phyloP scores from a whole-genome alignment of 2,113 vertebrate species.

The Tragulus kanchil region DNA sequence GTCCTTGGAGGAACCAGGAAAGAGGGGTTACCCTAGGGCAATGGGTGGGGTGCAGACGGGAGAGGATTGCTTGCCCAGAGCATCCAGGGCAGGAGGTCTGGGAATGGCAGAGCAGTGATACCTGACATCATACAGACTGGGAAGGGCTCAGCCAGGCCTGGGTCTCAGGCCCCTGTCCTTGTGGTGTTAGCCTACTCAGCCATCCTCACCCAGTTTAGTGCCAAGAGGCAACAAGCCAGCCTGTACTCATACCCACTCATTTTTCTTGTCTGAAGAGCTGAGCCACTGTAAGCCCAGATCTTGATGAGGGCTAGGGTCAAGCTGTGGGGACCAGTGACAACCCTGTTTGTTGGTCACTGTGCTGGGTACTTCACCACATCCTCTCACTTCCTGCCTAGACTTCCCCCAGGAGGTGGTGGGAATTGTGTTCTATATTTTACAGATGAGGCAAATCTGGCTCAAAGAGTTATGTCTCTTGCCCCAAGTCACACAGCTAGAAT shows the following conservation, averaged over 20 bases:
- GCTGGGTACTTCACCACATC: not conserved
- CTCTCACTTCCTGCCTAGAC: not conserved
- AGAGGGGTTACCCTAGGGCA: not conserved
- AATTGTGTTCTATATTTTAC: not conserved
- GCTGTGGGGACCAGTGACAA: not conserved
- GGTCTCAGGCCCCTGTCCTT: not conserved
- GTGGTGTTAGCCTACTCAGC: not conserved
- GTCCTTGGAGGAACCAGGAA: not conserved
- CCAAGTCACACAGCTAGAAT: not conserved
- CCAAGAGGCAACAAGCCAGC: not conserved
- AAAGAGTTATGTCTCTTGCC: not conserved
- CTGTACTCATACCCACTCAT: not conserved
- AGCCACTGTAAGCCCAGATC: not conserved
- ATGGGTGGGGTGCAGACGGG: not conserved
- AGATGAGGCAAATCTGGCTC: not conserved
- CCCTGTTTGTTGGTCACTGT: not conserved
- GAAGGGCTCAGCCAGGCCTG: not conserved
- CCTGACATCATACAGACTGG: not conserved
- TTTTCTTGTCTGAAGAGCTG: not conserved
- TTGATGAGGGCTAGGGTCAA: not conserved
- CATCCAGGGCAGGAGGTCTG: not conserved
- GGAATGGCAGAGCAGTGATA: not conserved
- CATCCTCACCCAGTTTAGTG: not conserved
- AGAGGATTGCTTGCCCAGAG: not conserved
- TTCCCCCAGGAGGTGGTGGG: not conserved